Evolutionary conservation across 2,113 vertebrate species (phyloP).

Genomic region (Amphiprion percula): DNA sequence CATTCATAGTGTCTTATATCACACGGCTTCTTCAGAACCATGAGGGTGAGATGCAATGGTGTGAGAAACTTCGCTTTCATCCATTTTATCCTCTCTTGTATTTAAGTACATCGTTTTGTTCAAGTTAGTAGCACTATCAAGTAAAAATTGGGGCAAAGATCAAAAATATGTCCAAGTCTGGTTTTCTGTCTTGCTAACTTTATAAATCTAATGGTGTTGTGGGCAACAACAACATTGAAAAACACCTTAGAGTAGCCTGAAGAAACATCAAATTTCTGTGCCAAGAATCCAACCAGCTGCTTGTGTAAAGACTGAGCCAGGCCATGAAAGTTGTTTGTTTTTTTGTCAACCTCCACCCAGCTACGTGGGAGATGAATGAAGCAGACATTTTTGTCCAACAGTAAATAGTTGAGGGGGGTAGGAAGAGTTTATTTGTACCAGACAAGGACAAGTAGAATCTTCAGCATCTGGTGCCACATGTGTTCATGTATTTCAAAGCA

Average conservation of each 20-base stretch:
- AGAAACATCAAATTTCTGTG: constrained; percentile 14
- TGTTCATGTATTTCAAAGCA: constrained; percentile 12
- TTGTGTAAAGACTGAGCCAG: constrained; percentile 33
- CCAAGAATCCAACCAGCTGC: constrained; percentile 37
- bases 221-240: constrained; percentile 18
- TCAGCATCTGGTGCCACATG: constrained; percentile 6
- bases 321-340: constrained; percentile 55
- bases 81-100: not conserved
- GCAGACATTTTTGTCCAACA: constrained; percentile 52
- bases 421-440: not conserved
- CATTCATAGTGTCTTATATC: constrained; percentile 3
- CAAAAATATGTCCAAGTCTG: not conserved
- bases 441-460: constrained; percentile 1
- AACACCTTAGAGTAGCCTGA: constrained; percentile 20
- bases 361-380: constrained; percentile 42
- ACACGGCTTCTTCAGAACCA: not conserved
- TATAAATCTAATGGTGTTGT: constrained; percentile 13
- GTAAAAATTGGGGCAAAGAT: not conserved
- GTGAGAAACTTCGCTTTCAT: not conserved
- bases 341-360: constrained; percentile 58
- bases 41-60: not conserved
- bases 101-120: not conserved
- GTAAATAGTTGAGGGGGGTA: constrained; percentile 57
- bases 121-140: accelerated
- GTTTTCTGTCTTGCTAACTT: not conserved